Evolutionary conservation across 2,797 vertebrate species (phyloP).

Genomic region (Choloepus didactylus): DNA sequence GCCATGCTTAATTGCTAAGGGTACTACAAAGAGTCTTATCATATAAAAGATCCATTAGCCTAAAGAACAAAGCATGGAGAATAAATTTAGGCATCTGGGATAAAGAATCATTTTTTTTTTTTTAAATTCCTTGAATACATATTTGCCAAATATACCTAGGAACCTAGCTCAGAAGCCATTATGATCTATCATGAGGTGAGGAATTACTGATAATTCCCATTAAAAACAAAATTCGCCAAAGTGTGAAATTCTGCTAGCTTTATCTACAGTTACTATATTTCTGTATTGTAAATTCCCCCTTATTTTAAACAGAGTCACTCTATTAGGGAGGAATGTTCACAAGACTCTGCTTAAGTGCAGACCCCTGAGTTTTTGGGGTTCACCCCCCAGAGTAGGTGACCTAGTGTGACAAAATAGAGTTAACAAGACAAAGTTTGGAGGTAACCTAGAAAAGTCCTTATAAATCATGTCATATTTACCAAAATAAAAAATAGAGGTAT

Average conservation of each 20-base stretch:
- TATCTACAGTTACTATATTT: background rate
- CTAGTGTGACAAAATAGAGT: background rate
- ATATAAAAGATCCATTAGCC: background rate
- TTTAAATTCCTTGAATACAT: conserved; percentile 53
- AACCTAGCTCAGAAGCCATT: conserved; percentile 12
- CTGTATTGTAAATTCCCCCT: conserved; percentile 28
- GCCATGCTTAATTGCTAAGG: background rate
- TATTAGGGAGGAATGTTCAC: background rate
- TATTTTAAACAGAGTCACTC: background rate
- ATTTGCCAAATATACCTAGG: conserved; percentile 65
- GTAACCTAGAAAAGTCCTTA: background rate
- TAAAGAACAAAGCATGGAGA: background rate
- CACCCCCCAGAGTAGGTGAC: background rate
- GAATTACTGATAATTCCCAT: conserved; percentile 54
- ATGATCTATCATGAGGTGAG: conserved; percentile 49
- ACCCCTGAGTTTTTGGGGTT: no score
- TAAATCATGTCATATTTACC: background rate
- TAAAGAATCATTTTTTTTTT: background rate
- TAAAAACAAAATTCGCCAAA: conserved; percentile 55
- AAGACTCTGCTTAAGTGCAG: background rate
- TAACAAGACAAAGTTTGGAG: background rate
- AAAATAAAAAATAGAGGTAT: background rate
- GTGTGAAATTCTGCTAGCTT: conserved; percentile 59
- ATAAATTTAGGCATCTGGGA: background rate
- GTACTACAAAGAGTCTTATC: background rate